Percentiles rank a stretch among this genome's conserved stretches.
Conservation (phyloP, 2,888 invertebrate species). For the Pristionchus fissidentatus region DNA sequence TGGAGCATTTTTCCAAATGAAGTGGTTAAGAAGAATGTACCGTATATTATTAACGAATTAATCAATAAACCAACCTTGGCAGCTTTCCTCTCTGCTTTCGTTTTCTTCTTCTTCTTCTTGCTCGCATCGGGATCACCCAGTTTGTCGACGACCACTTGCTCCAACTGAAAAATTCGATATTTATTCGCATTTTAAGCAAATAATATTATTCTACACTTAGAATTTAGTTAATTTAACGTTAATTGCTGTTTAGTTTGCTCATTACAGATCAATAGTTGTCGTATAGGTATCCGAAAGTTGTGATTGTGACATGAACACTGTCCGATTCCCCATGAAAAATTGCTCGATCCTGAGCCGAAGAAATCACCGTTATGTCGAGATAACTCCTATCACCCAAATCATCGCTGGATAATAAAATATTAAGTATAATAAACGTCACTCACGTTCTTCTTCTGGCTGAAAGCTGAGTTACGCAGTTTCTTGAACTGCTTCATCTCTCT, state of each 20-base stretch:
- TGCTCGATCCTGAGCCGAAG: no score
- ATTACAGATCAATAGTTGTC: neutral
- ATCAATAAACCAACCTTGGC: constrained; percentile 35
- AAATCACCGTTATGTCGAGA: no score
- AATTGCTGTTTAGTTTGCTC: no score
- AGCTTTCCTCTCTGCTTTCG: constrained; percentile 45
- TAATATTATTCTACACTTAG: no score
- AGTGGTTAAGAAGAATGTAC: no score
- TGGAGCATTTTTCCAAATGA: no score
- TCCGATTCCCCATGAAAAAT: no score
- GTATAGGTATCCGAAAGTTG: neutral
- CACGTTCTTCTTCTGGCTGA: constrained; percentile 53
- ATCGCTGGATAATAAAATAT: no score
- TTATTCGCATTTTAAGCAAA: no score
- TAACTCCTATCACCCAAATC: no score
- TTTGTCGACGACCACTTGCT: constrained; percentile 56
- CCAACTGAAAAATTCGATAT: constrained; percentile 53
- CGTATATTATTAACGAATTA: no score
- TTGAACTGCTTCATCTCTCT: constrained; percentile 62
- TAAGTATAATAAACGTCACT: neutral
- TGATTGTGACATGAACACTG: neutral
- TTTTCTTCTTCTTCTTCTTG: constrained; percentile 54
- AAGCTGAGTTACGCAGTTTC: constrained; percentile 60
- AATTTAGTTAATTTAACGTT: no score
- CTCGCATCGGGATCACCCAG: constrained; percentile 56